Conservation (phyloP, 2,888 invertebrate species). For the Taphrorychus bicolor region DNA sequence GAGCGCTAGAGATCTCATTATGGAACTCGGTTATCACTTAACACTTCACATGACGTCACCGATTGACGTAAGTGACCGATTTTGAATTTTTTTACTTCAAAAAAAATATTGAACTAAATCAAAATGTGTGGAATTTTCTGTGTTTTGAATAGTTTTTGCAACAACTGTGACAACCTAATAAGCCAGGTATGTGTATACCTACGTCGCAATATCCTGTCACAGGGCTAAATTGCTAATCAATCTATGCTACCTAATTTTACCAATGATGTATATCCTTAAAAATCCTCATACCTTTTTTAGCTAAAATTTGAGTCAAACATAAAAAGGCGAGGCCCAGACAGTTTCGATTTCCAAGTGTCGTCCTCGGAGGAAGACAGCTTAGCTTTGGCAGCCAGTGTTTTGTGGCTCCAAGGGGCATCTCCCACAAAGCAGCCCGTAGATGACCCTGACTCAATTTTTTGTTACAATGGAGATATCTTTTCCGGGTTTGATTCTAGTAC, state of each 20-base stretch:
- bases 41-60: background rate
- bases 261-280: background rate
- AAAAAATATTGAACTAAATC: background rate
- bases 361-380: constrained; percentile 44
- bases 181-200: constrained; percentile 24
- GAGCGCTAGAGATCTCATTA: no score
- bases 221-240: no score
- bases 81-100: background rate
- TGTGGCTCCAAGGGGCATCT: constrained; percentile 83
- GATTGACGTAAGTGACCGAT: background rate
- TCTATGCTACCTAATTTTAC: no score
- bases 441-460: constrained; percentile 67
- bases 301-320: constrained; percentile 54
- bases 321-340: constrained; percentile 68
- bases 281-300: constrained; percentile 45
- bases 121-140: constrained; percentile 54
- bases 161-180: constrained; percentile 34
- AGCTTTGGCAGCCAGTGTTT: constrained; percentile 65
- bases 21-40: background rate
- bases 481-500: constrained; percentile 57
- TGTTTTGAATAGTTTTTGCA: constrained; percentile 41
- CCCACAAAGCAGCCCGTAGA: constrained; percentile 74
- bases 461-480: constrained; percentile 93
- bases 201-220: no score
- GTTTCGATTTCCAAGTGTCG: constrained; percentile 42